Conservation (phyloP, 1,140 invertebrate genomes). For the Neoseiulus cucumeris region DNA sequence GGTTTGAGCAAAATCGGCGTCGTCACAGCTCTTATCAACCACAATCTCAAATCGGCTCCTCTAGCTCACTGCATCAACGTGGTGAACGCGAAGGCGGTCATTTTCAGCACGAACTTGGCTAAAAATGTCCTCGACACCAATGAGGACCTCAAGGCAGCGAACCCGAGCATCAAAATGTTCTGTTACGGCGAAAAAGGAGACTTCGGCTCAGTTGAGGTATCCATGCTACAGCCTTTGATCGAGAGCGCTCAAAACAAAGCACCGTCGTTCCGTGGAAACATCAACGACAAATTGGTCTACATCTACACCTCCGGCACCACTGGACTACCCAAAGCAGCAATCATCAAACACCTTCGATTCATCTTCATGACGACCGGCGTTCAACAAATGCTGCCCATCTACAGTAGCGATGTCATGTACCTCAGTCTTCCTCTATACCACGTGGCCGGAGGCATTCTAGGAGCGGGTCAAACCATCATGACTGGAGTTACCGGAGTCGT, state of each 20-base stretch:
- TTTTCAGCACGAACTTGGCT: conserved; percentile 19
- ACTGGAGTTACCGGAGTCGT: conserved; percentile 66
- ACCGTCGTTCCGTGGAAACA: not conserved
- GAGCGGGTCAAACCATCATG: conserved; percentile 55
- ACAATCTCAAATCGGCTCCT: conserved; percentile 22
- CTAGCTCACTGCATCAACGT: conserved; percentile 23
- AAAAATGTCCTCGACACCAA: not conserved
- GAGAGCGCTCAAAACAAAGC: conserved; percentile 2
- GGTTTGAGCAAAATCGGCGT: conserved; percentile 37
- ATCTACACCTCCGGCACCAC: conserved; percentile 32
- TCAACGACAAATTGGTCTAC: conserved; percentile 36
- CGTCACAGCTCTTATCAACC: conserved; percentile 25
- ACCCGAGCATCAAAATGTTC: not conserved
- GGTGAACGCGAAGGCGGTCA: conserved; percentile 23
- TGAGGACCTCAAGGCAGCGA: not conserved
- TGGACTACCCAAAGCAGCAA: conserved; percentile 29
- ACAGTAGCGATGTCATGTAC: conserved; percentile 30
- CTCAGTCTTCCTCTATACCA: conserved; percentile 56
- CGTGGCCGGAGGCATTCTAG: conserved; percentile 66
- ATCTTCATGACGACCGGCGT: conserved; percentile 15
- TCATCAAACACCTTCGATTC: conserved; percentile 21
- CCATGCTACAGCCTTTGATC: not conserved
- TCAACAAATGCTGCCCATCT: conserved; percentile 11
- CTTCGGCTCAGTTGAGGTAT: not conserved
- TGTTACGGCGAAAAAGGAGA: not conserved